Evolutionary conservation across 1,140 invertebrate species (phyloP), one percentile per base, ranked within the genome.

Genomic region (Drosophila parabipectinata): DNA sequence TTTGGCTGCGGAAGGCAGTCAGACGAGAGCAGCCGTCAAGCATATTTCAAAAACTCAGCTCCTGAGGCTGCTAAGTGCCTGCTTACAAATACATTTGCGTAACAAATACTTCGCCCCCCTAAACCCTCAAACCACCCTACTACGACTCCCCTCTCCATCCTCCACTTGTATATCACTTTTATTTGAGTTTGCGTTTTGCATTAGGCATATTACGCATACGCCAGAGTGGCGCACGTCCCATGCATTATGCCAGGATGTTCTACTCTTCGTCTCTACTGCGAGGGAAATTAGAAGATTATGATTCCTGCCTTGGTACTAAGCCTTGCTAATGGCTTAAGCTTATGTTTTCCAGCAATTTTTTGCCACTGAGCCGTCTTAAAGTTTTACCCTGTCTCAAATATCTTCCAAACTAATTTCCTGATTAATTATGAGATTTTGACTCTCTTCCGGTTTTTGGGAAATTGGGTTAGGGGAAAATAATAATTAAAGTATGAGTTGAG

Each of bases 151-250:
- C 39, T 1, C 14, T 9, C 41, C 41, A 5, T 7, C 41, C 9
- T 18, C 41, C 41, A 15, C 32, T 67, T 72, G 71, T 75, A 88
- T 76, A 82, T 87, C 81, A 85, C 82, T 85, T 85, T 85, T 85
- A 85, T 85, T 85, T 85, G 82, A 85, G 82, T 87, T 88, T 85
- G 78, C 66, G 82, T 85, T 85, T 83, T 82, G 67, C 83, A 87
- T 87, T 88, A 87, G 83, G 62, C 75, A 79, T 88, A 88, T 87
- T 87, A 83, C 83, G 79, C 56, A 87, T 87, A 87, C 78, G 82
- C 57, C 67, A 48, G 57, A 50, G 59, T 80, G 77, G 60, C 72
- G 52, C 79, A 74, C 68, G 48, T 79, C 44, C 41, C 44, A 53
- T 59, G 59, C 72, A 64, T 64, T 74, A 56, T 57, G 71, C 57